A percentile compares a stretch with the other conserved stretches of the same genome.
phyloP scores from a whole-genome alignment of 1,140 invertebrate genomes.

The Diuraphis noxia region DNA sequence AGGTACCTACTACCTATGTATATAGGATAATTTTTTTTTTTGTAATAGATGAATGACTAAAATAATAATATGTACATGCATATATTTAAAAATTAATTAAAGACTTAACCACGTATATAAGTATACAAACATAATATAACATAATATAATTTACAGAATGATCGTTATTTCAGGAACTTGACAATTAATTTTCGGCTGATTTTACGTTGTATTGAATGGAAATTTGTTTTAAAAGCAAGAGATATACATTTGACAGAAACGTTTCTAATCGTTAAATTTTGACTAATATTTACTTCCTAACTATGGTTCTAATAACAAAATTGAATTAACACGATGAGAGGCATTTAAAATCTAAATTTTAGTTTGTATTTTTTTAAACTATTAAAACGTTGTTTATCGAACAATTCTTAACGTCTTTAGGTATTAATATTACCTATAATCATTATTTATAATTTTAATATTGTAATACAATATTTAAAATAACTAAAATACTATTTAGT shows the following conservation, averaged over 20 bases:
- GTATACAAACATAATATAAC: background rate
- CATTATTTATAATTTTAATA: background rate
- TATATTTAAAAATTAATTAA: background rate
- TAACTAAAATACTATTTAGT: background rate
- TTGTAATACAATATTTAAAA: background rate
- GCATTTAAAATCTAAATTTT: too few species aligned
- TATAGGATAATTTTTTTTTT: background rate
- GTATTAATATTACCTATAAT: background rate
- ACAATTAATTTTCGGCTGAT: background rate
- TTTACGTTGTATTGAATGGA: background rate
- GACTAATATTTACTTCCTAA: background rate
- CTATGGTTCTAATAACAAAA: too few species aligned
- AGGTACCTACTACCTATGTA: too few species aligned
- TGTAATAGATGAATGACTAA: background rate
- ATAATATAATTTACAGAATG: background rate
- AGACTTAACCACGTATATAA: too few species aligned
- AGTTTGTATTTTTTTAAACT: background rate
- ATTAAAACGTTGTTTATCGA: background rate
- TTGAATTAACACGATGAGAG: too few species aligned
- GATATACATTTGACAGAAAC: background rate
- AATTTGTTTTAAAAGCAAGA: background rate
- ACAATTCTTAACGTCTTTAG: background rate
- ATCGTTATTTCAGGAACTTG: background rate
- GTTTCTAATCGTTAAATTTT: background rate
- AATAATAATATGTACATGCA: background rate